Conservation (phyloP, 1,140 invertebrate species). For the Lethocerus indicus region DNA sequence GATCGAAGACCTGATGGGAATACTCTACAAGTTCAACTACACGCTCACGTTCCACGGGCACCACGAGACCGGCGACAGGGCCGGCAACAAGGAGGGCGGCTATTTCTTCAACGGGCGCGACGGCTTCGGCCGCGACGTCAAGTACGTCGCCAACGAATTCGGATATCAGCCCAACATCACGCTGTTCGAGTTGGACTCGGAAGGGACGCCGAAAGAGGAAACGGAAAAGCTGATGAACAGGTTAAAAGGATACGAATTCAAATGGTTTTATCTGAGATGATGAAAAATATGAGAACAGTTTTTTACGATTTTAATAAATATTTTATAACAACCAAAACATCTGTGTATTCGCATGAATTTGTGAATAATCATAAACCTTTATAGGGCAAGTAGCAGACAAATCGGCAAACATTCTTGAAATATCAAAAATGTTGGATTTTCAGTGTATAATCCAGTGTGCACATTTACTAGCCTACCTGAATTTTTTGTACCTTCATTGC, state of each 20-base stretch:
- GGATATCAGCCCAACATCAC: conserved; percentile 49
- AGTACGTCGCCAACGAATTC: conserved; percentile 50
- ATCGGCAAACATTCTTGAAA: no score
- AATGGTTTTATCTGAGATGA: conserved; percentile 43
- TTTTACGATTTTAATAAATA: no score
- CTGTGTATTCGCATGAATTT: no score
- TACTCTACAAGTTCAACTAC: conserved; percentile 57
- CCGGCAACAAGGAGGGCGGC: conserved; percentile 48
- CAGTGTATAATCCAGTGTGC: no score
- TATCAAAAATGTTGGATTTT: no score
- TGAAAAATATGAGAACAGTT: no score
- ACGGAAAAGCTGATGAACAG: conserved; percentile 29
- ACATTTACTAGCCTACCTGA: no score
- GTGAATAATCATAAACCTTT: no score
- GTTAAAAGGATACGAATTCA: conserved; percentile 51
- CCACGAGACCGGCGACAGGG: conserved; percentile 45
- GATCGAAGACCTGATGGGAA: conserved; percentile 29
- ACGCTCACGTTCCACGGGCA: conserved; percentile 55
- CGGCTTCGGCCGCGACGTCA: conserved; percentile 40
- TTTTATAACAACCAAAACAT: no score
- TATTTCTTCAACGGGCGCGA: conserved; percentile 49
- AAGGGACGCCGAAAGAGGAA: conserved; percentile 39
- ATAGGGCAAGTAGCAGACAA: no score
- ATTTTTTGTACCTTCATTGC: no score
- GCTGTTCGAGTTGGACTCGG: conserved; percentile 33